Conservation (phyloP, 2,888 invertebrate genomes). For the Eremobia ochroleuca region DNA sequence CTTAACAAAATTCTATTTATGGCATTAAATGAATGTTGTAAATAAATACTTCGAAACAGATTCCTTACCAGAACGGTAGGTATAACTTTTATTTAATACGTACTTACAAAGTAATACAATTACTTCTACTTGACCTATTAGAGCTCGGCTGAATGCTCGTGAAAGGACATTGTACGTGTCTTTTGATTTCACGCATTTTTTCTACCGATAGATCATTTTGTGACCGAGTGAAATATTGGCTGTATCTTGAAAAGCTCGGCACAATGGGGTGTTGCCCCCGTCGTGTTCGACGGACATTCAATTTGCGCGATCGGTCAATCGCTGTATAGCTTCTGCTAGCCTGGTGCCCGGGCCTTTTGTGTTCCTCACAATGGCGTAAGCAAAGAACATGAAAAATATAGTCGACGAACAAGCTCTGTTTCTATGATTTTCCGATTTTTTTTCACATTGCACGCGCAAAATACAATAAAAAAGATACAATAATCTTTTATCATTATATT, state of each 20-base stretch:
- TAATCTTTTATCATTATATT: neutral
- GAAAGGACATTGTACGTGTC: slow-evolving; percentile 64
- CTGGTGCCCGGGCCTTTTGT: slow-evolving; percentile 83
- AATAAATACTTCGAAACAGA: neutral
- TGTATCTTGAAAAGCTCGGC: slow-evolving; percentile 81
- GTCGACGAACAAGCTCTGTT: slow-evolving; percentile 69
- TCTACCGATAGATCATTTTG: slow-evolving; percentile 72
- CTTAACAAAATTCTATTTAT: neutral
- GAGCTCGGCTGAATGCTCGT: slow-evolving; percentile 56
- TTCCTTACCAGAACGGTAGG: neutral
- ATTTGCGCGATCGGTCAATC: slow-evolving; percentile 89
- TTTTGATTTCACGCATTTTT: slow-evolving; percentile 67
- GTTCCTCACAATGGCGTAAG: slow-evolving; percentile 80
- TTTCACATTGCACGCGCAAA: slow-evolving; percentile 40
- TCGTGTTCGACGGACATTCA: slow-evolving; percentile 86
- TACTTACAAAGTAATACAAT: slow-evolving; percentile 35
- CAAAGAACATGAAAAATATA: slow-evolving; percentile 78
- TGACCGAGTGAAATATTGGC: slow-evolving; percentile 83
- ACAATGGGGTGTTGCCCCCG: slow-evolving; percentile 83
- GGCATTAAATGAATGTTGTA: no score
- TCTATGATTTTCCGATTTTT: slow-evolving; percentile 60
- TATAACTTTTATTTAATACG: slow-evolving; percentile 18
- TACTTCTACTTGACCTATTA: slow-evolving; percentile 45
- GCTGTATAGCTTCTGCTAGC: slow-evolving; percentile 81
- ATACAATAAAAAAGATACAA: no score